Base-by-base conservation (phyloP, 1,140 invertebrate species). In the Colletes gigas region DNA sequence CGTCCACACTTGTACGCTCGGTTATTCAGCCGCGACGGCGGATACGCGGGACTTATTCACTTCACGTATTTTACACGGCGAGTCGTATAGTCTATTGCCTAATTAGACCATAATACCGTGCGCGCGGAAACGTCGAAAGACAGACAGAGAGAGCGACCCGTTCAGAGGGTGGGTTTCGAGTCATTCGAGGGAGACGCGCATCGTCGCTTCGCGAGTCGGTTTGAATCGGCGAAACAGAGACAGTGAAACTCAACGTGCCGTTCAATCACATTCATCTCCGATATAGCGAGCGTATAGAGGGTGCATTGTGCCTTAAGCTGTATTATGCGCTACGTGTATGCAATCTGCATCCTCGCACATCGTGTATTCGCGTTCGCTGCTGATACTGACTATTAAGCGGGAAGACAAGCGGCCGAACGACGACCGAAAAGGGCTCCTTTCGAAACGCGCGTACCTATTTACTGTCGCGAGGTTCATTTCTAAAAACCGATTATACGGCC, bases 21-120 rank as follows among this genome's bases (percentile, higher is more conserved):
- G 76, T 60, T 62, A 86, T 86, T 87, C 84, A 78, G n/a, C 60
- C 44, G 6, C 66, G 47, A 78, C 70, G 41, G 21, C 52, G 68
- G 21, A 71, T 57, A 73, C 71, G 54, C 30, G 66, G 63, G 41
- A 47, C 50, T 67, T 82, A 87, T 87, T 89, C 88, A 82, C 81
- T 87, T 87, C 81, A 81, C 86, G 85, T 69, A 83, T 88, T 91
- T 90, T 88, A 86, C 86, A 85, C 84, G 85, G 83, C 72, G 63
- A 85, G 83, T 87, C 82, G 50, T 69, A 78, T 68, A 82, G 79
- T 69, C 85, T 89, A 89, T 89, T 84, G 89, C 83, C 87, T 91
- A 90, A 91, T 91, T 91, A 90, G 78, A 79, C 62, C 82, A 86
- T 89, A 90, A 90, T 90, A 84, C 83, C 44, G 63, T 70, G 67